These are phyloP conservation scores for Cetoscarus ocellatus DNA, from an alignment of 2,797 vertebrate genomes.

Conservation along the genomic window DNA sequence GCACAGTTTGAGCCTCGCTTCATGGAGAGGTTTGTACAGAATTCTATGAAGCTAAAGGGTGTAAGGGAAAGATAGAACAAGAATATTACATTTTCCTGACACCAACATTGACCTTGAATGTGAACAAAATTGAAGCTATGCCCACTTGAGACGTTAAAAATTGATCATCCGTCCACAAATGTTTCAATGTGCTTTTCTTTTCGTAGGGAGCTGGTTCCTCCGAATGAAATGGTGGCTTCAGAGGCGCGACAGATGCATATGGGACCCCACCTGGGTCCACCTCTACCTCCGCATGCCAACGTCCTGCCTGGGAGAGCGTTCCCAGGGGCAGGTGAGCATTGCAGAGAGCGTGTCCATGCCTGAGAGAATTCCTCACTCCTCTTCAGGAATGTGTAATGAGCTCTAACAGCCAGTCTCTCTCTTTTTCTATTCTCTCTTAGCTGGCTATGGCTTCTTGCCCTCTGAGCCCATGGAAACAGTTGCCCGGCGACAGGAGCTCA, in stretches of 20 bases:
- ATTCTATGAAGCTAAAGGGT: constrained; percentile 4
- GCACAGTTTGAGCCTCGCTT: constrained; percentile 89
- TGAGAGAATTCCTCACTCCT: background rate
- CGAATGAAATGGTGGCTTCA: constrained; percentile 87
- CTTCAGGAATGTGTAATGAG: background rate
- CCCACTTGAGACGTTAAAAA: background rate
- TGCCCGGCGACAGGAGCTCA: constrained; percentile 93
- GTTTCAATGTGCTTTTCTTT: constrained; percentile 14
- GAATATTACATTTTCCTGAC: background rate
- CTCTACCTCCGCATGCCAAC: constrained; percentile 84
- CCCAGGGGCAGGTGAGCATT: constrained; percentile 84
- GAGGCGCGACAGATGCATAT: constrained; percentile 92
- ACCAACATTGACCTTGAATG: no score
- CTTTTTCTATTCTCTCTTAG: constrained; percentile 41
- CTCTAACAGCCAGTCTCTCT: background rate
- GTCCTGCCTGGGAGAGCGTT: constrained; percentile 85
- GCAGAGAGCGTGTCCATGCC: background rate
- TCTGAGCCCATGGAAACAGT: constrained; percentile 93
- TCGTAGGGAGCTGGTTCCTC: constrained; percentile 88
- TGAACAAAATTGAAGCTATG: background rate
- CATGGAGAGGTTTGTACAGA: constrained; percentile 88
- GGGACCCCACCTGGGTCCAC: constrained; percentile 86
- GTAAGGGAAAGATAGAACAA: background rate
- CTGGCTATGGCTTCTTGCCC: constrained; percentile 91
- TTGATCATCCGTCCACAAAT: background rate